These are phyloP conservation scores for Bombus superbus DNA, from an alignment of 1,140 invertebrate species.

Conservation along the genomic window DNA sequence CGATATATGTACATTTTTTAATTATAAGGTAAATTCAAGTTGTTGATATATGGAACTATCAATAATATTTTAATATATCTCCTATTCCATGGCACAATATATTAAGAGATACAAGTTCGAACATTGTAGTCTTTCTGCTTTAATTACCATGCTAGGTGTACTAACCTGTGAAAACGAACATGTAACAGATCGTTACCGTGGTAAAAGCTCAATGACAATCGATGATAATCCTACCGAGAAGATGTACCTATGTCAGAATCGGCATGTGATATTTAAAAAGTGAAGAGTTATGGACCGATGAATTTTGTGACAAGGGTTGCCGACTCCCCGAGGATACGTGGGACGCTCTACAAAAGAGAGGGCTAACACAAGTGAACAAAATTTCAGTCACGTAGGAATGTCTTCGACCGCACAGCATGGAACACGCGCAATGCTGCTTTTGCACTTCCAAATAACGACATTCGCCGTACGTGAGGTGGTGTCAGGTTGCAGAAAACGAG, in stretches of 20 bases:
- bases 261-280: constrained; percentile 58
- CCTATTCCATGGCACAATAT: no score
- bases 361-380: constrained; percentile 28
- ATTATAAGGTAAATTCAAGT: no score
- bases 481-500: constrained; percentile 28
- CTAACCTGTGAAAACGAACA: constrained; percentile 56
- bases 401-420: not conserved
- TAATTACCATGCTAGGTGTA: constrained; percentile 23
- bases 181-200: constrained; percentile 33
- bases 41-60: no score
- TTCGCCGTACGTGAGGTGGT: not conserved
- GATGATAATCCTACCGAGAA: constrained; percentile 60
- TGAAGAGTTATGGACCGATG: constrained; percentile 67
- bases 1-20: no score
- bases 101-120: no score
- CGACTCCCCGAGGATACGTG: not conserved
- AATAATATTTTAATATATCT: no score
- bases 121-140: not conserved
- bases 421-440: constrained; percentile 17
- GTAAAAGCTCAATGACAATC: constrained; percentile 63
- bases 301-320: constrained; percentile 44
- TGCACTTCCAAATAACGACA: constrained; percentile 41
- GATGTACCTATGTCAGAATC: constrained; percentile 13
- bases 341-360: constrained; percentile 1
- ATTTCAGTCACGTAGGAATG: constrained; percentile 66